These are phyloP conservation scores for Diacarnus erythraeanus DNA, from an alignment of 37 sponge, comb jelly and placozoan genomes.

Conservation along the genomic window DNA sequence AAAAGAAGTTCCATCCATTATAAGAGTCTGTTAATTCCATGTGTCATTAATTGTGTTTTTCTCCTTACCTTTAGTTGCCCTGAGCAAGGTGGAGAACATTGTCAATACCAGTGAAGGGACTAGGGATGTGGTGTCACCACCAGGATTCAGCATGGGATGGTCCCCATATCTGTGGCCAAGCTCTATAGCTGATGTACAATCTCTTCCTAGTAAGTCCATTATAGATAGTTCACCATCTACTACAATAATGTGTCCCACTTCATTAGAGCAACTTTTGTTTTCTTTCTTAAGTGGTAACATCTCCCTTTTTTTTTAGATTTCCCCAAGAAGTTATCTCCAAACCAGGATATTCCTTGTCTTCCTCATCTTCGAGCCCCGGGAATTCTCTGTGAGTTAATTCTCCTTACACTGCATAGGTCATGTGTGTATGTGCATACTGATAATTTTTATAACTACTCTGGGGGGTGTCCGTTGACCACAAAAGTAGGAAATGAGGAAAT, in stretches of 20 bases:
- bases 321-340: not conserved
- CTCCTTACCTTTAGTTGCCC: slow-evolving; percentile 12
- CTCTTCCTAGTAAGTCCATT: slow-evolving; percentile 22
- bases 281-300: not conserved
- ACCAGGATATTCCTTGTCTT: slow-evolving; percentile 8
- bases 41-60: no score
- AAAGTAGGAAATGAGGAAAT: no score
- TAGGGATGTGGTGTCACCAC: not conserved
- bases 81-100: not conserved
- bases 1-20: no score
- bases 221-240: not conserved
- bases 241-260: no score
- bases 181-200: slow-evolving; percentile 10
- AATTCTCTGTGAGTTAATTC: not conserved
- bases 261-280: not conserved
- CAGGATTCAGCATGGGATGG: slow-evolving; percentile 38
- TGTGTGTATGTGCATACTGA: no score
- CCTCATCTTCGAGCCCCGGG: slow-evolving; percentile 22
- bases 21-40: no score
- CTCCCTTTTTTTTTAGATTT: not conserved
- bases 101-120: not conserved
- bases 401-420: no score
- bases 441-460: no score
- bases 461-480: no score
- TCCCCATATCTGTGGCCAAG: slow-evolving; percentile 49